These are phyloP conservation scores for Microtus richardsoni DNA, from an alignment of 2,113 vertebrate genomes.

Conservation along the genomic window DNA sequence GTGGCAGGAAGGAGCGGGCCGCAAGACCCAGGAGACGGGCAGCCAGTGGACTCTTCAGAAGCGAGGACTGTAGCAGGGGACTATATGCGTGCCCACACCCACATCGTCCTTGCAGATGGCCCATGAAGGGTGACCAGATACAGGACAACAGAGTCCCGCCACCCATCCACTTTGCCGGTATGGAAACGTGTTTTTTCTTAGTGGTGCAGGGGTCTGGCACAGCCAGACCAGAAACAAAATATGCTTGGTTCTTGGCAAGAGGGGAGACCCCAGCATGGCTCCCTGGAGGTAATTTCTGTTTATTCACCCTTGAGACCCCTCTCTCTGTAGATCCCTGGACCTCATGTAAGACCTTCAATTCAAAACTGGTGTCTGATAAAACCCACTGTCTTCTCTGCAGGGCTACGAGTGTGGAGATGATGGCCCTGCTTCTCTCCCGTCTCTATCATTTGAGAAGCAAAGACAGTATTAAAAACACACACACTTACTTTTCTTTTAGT, in stretches of 20 bases:
- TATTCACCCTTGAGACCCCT: not conserved
- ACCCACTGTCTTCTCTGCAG: not conserved
- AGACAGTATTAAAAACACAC: too few species aligned
- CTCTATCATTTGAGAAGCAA: not conserved
- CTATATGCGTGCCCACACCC: not conserved
- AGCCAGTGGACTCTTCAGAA: not conserved
- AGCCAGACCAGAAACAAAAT: not conserved
- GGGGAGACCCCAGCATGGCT: not conserved
- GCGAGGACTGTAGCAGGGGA: not conserved
- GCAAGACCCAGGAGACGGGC: not conserved
- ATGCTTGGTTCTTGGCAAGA: not conserved
- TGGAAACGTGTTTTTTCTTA: not conserved
- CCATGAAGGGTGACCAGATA: too few species aligned
- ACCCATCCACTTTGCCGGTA: not conserved
- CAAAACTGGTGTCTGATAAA: not conserved
- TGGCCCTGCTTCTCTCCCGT: too few species aligned
- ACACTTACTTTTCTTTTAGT: slow-evolving; percentile 85
- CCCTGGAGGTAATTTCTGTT: not conserved
- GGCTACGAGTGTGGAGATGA: not conserved
- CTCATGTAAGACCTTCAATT: not conserved
- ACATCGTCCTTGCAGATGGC: too few species aligned
- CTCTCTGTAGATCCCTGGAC: not conserved
- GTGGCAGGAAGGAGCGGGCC: not conserved
- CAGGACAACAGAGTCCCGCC: not conserved
- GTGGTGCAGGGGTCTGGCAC: not conserved